Conservation (phyloP, 2,888 invertebrate species). For the Pseudolycoriella hygida region DNA sequence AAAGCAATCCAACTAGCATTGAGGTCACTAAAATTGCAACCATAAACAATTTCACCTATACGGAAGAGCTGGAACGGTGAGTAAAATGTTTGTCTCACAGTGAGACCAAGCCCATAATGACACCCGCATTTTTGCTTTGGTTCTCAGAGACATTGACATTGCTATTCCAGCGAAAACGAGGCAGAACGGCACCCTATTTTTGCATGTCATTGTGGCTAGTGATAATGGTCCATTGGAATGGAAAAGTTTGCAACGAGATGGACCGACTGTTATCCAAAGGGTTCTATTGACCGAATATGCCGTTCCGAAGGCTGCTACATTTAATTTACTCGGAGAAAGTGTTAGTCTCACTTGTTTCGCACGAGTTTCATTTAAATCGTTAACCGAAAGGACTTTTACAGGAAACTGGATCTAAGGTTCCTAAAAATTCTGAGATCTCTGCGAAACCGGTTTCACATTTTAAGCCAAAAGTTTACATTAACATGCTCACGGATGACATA, state of each 20-base stretch:
- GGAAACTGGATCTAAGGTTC: neutral
- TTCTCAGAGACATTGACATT: conserved; percentile 43
- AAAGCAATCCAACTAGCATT: conserved; percentile 34
- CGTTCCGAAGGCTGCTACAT: conserved; percentile 55
- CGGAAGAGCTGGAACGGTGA: conserved; percentile 31
- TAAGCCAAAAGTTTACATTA: conserved; percentile 49
- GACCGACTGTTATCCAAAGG: conserved; percentile 41
- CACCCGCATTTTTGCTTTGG: conserved; percentile 9
- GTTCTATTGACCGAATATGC: conserved; percentile 54
- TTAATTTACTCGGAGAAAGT: conserved; percentile 45
- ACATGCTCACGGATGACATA: conserved; percentile 58
- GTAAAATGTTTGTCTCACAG: neutral
- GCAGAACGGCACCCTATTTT: conserved; percentile 67
- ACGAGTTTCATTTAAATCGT: neutral
- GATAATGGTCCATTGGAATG: conserved; percentile 36
- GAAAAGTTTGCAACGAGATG: conserved; percentile 37
- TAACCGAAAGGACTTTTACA: neutral
- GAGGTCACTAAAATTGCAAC: conserved; percentile 43
- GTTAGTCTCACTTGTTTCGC: conserved; percentile 12
- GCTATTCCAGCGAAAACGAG: conserved; percentile 55
- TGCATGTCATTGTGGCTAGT: conserved; percentile 55
- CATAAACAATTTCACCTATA: conserved; percentile 46
- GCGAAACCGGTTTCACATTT: conserved; percentile 53
- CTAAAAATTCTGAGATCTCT: neutral
- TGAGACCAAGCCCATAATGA: neutral